Evolutionary conservation across 2,888 invertebrate species (phyloP).

Genomic region (Sepioteuthis lessoniana): DNA sequence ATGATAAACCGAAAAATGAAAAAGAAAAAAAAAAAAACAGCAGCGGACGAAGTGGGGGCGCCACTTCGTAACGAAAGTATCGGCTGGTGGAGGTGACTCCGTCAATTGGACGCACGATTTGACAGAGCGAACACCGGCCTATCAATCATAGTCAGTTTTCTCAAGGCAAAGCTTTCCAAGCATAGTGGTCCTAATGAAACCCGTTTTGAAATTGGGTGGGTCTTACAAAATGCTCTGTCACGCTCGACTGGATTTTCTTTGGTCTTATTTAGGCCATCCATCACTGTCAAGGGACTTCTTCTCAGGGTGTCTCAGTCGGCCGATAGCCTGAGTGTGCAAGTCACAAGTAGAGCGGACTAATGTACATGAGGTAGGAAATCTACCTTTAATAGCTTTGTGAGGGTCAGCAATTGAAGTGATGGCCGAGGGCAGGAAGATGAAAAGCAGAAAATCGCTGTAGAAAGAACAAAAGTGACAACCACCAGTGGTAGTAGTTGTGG

Average conservation of each 20-base stretch:
- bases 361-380: neutral
- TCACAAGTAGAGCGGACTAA: neutral
- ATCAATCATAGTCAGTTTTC: neutral
- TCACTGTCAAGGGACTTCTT: slow-evolving; percentile 16
- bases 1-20: neutral
- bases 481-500: neutral
- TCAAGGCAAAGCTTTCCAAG: slow-evolving; percentile 5
- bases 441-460: neutral
- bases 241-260: neutral
- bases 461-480: neutral
- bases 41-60: neutral
- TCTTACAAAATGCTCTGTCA: neutral
- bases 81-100: neutral
- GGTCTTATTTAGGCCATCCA: neutral
- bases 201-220: neutral
- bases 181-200: neutral
- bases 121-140: neutral
- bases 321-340: neutral
- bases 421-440: neutral
- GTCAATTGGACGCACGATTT: neutral
- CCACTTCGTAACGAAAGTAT: neutral
- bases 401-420: neutral
- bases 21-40: neutral
- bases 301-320: neutral
- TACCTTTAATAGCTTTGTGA: neutral